These are phyloP conservation scores for Acanthornis magna DNA, from an alignment of 2,797 vertebrate genomes.

Conservation along the genomic window DNA sequence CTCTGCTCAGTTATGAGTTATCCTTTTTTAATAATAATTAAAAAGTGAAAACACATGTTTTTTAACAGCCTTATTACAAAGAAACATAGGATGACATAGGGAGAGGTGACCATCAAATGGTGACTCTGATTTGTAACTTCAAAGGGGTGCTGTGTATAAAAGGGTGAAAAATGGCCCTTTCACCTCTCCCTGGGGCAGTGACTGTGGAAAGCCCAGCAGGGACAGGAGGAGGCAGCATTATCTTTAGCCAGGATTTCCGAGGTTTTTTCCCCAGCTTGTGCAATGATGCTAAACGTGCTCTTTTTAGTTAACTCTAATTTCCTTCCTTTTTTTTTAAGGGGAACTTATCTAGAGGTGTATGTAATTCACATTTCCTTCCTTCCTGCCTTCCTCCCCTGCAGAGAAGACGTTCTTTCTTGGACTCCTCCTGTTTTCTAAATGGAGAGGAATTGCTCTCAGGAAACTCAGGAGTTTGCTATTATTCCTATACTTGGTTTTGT, in stretches of 20 bases:
- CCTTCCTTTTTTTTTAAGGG: conserved; percentile 10
- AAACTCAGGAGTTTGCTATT: not conserved
- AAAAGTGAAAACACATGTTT: conserved; percentile 17
- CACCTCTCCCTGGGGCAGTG: not conserved
- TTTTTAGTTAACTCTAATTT: conserved; percentile 41
- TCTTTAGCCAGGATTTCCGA: not conserved
- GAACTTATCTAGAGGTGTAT: conserved; percentile 32
- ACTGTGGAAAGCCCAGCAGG: not conserved
- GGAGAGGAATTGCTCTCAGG: conserved; percentile 20
- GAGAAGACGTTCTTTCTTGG: conserved; percentile 22
- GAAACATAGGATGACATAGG: not conserved
- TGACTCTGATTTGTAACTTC: not conserved
- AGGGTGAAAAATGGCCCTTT: not conserved
- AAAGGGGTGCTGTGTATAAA: not conserved
- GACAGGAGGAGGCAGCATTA: not conserved
- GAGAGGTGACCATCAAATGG: not conserved
- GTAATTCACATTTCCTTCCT: conserved; percentile 59
- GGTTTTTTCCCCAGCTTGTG: not conserved
- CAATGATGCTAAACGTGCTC: not conserved
- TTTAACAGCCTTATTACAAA: not conserved
- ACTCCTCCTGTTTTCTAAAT: conserved; percentile 16
- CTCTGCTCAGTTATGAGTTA: conserved; percentile 8
- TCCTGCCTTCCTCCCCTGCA: conserved; percentile 9
- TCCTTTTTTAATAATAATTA: not conserved
- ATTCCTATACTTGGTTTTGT: not conserved